Conservation (phyloP, 2,888 invertebrate genomes). For the Nomada ruficornis region DNA sequence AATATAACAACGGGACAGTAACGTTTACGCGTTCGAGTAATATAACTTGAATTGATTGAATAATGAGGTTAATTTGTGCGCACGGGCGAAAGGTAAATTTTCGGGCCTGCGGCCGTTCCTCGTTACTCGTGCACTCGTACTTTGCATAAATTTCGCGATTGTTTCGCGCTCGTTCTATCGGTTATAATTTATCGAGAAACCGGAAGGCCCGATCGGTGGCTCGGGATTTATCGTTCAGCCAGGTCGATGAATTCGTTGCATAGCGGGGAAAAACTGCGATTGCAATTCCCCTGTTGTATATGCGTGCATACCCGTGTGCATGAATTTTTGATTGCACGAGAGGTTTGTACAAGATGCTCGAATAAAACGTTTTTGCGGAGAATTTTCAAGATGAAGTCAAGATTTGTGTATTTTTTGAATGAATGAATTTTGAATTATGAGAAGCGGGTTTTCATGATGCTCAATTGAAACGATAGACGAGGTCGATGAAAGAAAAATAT, state of each 20-base stretch:
- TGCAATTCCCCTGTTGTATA: not conserved
- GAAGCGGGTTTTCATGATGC: too few species aligned
- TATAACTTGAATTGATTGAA: slow-evolving; percentile 48
- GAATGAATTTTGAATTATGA: too few species aligned
- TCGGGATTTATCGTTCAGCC: slow-evolving; percentile 10
- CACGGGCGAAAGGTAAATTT: slow-evolving; percentile 50
- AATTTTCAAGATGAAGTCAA: too few species aligned
- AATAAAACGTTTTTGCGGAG: too few species aligned
- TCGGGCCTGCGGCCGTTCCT: slow-evolving; percentile 9
- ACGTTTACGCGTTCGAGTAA: slow-evolving; percentile 45
- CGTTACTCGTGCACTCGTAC: slow-evolving; percentile 26
- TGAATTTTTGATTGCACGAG: not conserved
- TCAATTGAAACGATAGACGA: too few species aligned
- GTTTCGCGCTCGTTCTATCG: slow-evolving; percentile 12
- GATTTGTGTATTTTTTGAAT: too few species aligned
- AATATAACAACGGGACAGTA: slow-evolving; percentile 38
- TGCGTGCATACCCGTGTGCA: too few species aligned
- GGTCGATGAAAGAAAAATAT: too few species aligned
- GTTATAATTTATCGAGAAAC: slow-evolving; percentile 34
- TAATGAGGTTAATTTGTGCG: slow-evolving; percentile 51
- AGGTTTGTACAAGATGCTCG: too few species aligned
- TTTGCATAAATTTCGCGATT: slow-evolving; percentile 45
- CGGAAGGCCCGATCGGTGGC: not conserved
- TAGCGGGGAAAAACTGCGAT: not conserved
- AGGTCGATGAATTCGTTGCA: not conserved